Evolutionary conservation across 2,113 vertebrate genomes (phyloP), one percentile per base, ranked within the genome.

Genomic region (Excalfactoria chinensis): DNA sequence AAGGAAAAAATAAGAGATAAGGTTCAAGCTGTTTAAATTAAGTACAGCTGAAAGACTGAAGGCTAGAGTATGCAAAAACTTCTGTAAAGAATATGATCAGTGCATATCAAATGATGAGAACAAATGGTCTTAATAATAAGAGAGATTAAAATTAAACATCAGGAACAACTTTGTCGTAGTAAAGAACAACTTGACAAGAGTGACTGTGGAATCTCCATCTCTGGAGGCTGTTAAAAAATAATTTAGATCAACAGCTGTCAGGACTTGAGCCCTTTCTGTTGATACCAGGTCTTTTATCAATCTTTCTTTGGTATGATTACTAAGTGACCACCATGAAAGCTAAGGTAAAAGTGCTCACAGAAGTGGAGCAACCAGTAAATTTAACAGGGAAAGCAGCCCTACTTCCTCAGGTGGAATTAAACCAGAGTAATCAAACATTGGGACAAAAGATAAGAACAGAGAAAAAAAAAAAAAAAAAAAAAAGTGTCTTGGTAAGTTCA

Each of bases 381-480:
- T 81, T n/a, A 79, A 64, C 4, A 62, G 28, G 70, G 58, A 82
- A 90, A 76, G 1, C 15, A 58, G 58, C 15, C 35, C 28, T 72
- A 20, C 55, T 62, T 89, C 40, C 44, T 53, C 28, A 69, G 21
- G 23, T 67, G 28, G 15, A 90, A 70, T 62, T 70, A 72, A 89
- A 76, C 25, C 58, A 60, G 25, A 90, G 44, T 93, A 94, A 82
- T 66, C 56, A 40, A 34, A 91, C 67, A 49, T 8, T 20, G 43
- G 12, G 41, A 28, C 19, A 28, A 20, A 51, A 70, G 14, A 12
- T 70, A 26, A 10, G 19, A 70, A 51, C 13, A 30, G 34, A 92
- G 51, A 26, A 66, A 74, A 92, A 92, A 86, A 74, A 92, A 86
- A 90, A 26, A 66, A 74, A 92, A 92, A 86, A 74, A 92, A 86